phyloP scores from a whole-genome alignment of 1,140 invertebrate species.

The Akabosia matsudoensis region DNA sequence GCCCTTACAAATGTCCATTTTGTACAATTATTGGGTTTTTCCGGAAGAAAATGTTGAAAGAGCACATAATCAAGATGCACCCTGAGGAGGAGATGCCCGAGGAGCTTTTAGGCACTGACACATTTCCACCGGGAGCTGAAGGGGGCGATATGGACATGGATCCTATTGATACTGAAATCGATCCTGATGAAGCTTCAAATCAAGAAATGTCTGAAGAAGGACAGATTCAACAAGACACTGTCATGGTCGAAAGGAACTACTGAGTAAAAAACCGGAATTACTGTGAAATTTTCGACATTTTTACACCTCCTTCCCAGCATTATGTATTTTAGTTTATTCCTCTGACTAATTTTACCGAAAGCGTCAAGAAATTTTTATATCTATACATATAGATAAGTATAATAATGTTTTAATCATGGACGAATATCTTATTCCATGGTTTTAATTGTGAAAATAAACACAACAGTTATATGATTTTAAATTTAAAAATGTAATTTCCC shows the following conservation, averaged over 20 bases:
- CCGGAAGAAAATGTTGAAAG: constrained; percentile 40
- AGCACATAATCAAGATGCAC: constrained; percentile 35
- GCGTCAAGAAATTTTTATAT: too few species aligned
- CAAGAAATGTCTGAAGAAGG: background rate
- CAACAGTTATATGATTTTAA: too few species aligned
- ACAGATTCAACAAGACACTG: background rate
- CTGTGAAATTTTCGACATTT: too few species aligned
- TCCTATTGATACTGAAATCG: background rate
- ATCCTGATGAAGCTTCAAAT: background rate
- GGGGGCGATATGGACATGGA: background rate
- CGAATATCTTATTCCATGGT: too few species aligned
- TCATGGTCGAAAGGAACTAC: background rate
- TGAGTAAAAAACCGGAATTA: too few species aligned
- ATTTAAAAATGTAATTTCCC: too few species aligned
- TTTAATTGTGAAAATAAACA: too few species aligned
- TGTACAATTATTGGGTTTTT: constrained; percentile 38
- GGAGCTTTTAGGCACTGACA: constrained; percentile 21
- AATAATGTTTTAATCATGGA: too few species aligned
- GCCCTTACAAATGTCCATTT: constrained; percentile 18
- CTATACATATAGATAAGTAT: too few species aligned
- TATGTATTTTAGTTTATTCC: too few species aligned
- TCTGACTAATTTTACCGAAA: background rate
- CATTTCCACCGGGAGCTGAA: background rate
- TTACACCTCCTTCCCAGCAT: too few species aligned
- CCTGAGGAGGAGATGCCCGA: constrained; percentile 33